Evolutionary conservation across 2,797 vertebrate genomes (phyloP).

Genomic region (Hyperoplus lanceolatus): DNA sequence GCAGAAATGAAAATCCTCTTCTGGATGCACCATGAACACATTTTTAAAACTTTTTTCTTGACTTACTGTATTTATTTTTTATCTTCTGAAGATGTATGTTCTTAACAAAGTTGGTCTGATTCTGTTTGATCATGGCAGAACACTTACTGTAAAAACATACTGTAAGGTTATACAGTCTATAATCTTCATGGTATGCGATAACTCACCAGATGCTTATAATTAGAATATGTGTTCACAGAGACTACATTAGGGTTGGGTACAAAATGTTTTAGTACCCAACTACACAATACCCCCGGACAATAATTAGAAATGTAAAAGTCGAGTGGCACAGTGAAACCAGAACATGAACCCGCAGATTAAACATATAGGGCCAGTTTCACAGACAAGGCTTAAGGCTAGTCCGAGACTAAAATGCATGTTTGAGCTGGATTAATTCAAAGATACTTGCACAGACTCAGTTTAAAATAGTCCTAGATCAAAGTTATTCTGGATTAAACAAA

Average conservation of each 20-base stretch:
- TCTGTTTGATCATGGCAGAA: background rate
- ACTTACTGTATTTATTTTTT: background rate
- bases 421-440: too few relatives aligned
- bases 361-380: too few relatives aligned
- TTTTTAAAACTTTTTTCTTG: background rate
- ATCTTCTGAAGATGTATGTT: background rate
- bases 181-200: conserved; percentile 7
- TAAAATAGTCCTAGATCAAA: too few relatives aligned
- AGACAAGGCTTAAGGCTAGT: too few relatives aligned
- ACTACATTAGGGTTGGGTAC: background rate
- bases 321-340: background rate
- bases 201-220: background rate
- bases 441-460: too few relatives aligned
- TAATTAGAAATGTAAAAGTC: conserved; percentile 38
- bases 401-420: too few relatives aligned
- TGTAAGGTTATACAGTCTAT: background rate
- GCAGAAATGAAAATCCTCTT: background rate
- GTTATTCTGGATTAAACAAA: too few relatives aligned
- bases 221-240: background rate
- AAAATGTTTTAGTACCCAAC: too few relatives aligned
- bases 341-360: conserved; percentile 34
- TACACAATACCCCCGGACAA: conserved; percentile 7
- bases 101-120: background rate
- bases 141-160: background rate
- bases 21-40: background rate